Conservation (phyloP, 2,113 vertebrate genomes). For the Willisornis vidua region DNA sequence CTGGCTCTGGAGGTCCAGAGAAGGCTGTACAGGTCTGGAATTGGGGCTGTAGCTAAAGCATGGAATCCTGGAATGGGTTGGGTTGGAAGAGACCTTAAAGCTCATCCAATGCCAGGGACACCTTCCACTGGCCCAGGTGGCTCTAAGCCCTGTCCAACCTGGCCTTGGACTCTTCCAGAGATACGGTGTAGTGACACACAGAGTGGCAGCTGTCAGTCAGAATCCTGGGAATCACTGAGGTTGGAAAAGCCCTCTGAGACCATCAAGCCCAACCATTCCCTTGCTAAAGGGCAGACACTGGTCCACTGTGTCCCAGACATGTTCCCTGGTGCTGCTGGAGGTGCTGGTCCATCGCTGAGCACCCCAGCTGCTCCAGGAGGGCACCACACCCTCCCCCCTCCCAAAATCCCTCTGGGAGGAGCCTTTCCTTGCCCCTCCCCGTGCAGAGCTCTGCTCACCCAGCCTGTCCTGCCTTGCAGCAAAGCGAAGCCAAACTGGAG, state of each 20-base stretch:
- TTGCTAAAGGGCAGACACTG: neutral
- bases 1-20: neutral
- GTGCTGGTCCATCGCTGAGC: neutral
- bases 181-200: accelerated
- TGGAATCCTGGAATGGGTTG: neutral
- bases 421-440: neutral
- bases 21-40: no score
- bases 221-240: neutral
- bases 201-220: neutral
- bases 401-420: neutral
- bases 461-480: conserved; percentile 66
- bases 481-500: conserved; percentile 92
- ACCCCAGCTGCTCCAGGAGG: neutral
- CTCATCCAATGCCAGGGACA: neutral
- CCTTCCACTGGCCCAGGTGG: neutral
- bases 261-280: neutral
- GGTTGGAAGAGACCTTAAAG: neutral
- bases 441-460: neutral
- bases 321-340: neutral
- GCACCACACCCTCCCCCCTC: neutral
- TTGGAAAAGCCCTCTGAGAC: neutral
- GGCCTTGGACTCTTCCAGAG: neutral
- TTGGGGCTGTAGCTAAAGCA: neutral
- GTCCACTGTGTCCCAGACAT: neutral
- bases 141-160: neutral